Conservation (phyloP, 2,797 vertebrate genomes). For the Diplodus sargus region DNA sequence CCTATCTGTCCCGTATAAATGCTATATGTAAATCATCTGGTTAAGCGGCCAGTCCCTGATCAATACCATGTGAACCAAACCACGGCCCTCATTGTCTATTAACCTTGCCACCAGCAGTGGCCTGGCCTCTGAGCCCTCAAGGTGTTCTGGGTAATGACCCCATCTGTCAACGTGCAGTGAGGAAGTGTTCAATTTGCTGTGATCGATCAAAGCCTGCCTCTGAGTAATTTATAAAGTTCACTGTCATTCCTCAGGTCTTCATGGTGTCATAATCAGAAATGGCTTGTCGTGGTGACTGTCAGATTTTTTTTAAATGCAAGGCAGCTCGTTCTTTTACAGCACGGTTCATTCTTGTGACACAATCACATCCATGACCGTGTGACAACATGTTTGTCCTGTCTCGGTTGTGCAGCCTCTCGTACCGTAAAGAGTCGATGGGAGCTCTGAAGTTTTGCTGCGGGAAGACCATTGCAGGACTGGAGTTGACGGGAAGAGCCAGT, state of each 20-base stretch:
- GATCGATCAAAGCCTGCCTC: slow-evolving; percentile 42
- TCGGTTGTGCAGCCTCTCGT: slow-evolving; percentile 30
- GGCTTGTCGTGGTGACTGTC: neutral
- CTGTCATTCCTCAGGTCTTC: slow-evolving; percentile 29
- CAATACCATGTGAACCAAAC: slow-evolving; percentile 66
- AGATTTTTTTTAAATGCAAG: too few relatives aligned
- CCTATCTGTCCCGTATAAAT: slow-evolving; percentile 3
- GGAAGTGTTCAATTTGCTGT: slow-evolving; percentile 46
- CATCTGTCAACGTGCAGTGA: slow-evolving; percentile 47
- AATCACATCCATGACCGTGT: neutral
- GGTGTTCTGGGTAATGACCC: slow-evolving; percentile 63
- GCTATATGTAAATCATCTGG: slow-evolving; percentile 59
- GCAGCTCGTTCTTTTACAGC: neutral
- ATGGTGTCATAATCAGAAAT: neutral
- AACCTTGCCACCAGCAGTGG: slow-evolving; percentile 33
- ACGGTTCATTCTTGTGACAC: too few relatives aligned
- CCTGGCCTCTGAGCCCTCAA: slow-evolving; percentile 36
- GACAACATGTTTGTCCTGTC: neutral
- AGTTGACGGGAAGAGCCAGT: slow-evolving; percentile 93
- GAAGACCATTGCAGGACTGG: slow-evolving; percentile 95
- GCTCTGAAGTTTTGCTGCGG: slow-evolving; percentile 91
- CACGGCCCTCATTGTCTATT: slow-evolving; percentile 52
- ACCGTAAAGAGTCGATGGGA: slow-evolving; percentile 91
- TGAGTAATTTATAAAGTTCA: slow-evolving; percentile 24
- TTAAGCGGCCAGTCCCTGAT: slow-evolving; percentile 53